A percentile compares a stretch with the other conserved stretches of the same genome.
Conservation (phyloP, 2,113 vertebrate genomes). For the Hemichromis elongatus region DNA sequence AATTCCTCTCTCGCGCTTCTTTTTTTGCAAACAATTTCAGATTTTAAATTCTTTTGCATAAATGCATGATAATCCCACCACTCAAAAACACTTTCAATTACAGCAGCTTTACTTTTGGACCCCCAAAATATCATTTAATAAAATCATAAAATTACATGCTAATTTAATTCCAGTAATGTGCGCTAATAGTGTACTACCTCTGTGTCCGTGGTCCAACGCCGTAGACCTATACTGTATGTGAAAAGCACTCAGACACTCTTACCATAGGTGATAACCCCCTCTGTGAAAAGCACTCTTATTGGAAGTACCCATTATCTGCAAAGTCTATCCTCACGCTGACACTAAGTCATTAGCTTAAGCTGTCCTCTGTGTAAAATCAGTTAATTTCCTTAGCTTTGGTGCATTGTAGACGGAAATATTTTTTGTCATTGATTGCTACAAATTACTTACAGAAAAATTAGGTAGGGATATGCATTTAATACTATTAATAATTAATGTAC, state of each 20-base stretch:
- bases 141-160: conserved; percentile 61
- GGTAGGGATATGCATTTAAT: background rate
- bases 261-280: conserved; percentile 69
- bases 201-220: conserved; percentile 52
- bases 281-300: conserved; percentile 68
- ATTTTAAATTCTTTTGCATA: conserved; percentile 18
- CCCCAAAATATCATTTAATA: conserved; percentile 59
- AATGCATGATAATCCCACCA: conserved; percentile 9
- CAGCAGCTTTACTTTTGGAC: conserved; percentile 26
- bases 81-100: conserved; percentile 27
- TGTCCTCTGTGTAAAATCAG: conserved; percentile 62
- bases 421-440: conserved; percentile 22
- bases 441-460: background rate
- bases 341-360: conserved; percentile 69
- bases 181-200: conserved; percentile 51
- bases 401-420: conserved; percentile 14
- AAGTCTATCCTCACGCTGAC: conserved; percentile 62
- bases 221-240: conserved; percentile 42
- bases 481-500: background rate
- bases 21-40: background rate
- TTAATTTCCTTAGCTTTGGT: conserved; percentile 48
- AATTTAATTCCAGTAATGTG: conserved; percentile 63
- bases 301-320: conserved; percentile 69
- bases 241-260: conserved; percentile 70
- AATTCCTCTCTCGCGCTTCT: background rate